Evolutionary conservation across 2,113 vertebrate species (phyloP), one percentile per base, ranked within the genome.

Genomic region (Maccullochella peelii): DNA sequence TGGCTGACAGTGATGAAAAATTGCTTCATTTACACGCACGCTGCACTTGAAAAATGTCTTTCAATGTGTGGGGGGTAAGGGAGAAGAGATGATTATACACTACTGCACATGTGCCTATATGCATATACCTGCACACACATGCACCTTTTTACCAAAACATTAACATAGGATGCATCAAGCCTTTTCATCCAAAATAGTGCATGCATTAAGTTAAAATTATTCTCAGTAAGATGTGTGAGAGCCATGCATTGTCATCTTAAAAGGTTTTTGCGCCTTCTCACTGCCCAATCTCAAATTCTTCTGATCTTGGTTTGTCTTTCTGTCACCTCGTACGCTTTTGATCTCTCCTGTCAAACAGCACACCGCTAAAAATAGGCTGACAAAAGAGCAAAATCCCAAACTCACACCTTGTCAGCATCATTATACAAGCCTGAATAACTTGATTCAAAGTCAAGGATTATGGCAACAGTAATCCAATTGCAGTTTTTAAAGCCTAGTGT

Each of bases 41-140:
- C 42, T 74, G 83, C 73, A 33, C 68, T 81, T 74, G 63, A 68
- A 57, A 80, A 74, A 73, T 86, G 68, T 73, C n/a, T 82, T 55
- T 71, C 16, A 16, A 1, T 38, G 63, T 33, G 27, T 49, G 2
- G 12, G 36, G 49, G 49, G 70, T 47, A 20, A 21, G 3, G 18
- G 59, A 58, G 33, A 52, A 30, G 23, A 25, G 27, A 73, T 50
- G 59, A 61, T 73, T 71, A 65, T 33, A 47, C 44, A 14, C 20
- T 8, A 42, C 11, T 16, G 20, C 25, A 6, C 20, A 2, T 69
- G 6, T 50, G 9, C 76, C 6, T 23, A 25, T 47, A 36, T 73
- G 38, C 21, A 10, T 73, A 18, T 21, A 70, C 57, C 27, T 73
- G 77, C 27, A 70, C 33, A 38, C 38, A 38, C 38, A 6, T 38